phyloP scores from a whole-genome alignment of 2,113 vertebrate genomes.

The Oryzias javanicus region DNA sequence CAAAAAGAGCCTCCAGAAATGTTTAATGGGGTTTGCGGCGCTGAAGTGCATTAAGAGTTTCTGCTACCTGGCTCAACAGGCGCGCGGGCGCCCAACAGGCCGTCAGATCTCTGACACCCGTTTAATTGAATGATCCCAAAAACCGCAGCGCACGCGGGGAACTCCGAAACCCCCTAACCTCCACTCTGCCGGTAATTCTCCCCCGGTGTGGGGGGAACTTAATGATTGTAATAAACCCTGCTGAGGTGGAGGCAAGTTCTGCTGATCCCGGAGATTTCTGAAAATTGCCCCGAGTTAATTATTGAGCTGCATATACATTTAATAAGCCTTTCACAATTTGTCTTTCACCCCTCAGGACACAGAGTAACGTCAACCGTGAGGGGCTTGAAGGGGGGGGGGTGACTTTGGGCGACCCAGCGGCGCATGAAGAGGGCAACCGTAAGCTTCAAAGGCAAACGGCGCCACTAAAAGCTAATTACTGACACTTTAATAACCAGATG shows the following conservation, averaged over 20 bases:
- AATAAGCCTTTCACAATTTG: conserved; percentile 74
- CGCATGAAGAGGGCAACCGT: conserved; percentile 6
- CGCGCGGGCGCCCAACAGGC: conserved; percentile 49
- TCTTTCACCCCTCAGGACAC: conserved; percentile 66
- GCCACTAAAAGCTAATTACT: conserved; percentile 27
- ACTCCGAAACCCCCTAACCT: conserved; percentile 30
- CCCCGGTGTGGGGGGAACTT: conserved; percentile 55
- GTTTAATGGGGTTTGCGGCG: conserved; percentile 58
- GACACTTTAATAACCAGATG: conserved; percentile 21
- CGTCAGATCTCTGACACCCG: conserved; percentile 64
- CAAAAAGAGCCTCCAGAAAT: conserved; percentile 55
- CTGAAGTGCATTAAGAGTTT: conserved; percentile 61
- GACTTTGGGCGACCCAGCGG: conserved; percentile 1
- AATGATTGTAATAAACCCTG: conserved; percentile 78
- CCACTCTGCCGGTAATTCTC: conserved; percentile 67
- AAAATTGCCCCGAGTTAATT: conserved; percentile 81
- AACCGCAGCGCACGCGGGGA: conserved; percentile 43
- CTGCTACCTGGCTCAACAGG: conserved; percentile 51
- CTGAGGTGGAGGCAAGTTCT: conserved; percentile 77
- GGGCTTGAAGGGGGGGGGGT: conserved; percentile 15
- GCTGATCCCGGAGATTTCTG: conserved; percentile 78
- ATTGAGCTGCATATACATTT: conserved; percentile 77
- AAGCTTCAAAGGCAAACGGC: conserved; percentile 24
- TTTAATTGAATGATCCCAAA: conserved; percentile 72
- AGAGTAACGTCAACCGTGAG: conserved; percentile 62